Percentiles rank a stretch among this genome's conserved stretches.
Conservation (phyloP, 2,113 vertebrate genomes). For the Rana temporaria region DNA sequence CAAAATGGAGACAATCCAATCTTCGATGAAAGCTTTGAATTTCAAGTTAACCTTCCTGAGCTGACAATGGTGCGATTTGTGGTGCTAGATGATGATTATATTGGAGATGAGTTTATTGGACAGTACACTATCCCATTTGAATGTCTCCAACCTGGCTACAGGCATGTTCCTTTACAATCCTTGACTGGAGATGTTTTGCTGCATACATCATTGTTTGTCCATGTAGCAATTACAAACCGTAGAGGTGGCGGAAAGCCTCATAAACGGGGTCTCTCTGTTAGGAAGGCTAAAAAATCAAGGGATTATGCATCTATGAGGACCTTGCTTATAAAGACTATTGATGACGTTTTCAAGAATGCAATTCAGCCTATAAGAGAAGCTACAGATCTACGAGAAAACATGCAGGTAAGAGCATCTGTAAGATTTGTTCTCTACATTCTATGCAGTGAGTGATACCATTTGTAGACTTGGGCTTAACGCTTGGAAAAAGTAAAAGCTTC, state of each 20-base stretch:
- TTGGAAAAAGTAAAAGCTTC: too few relatives aligned
- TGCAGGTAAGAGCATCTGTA: constrained; percentile 83
- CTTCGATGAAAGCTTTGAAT: constrained; percentile 98
- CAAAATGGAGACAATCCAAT: constrained; percentile 96
- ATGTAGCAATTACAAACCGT: constrained; percentile 96
- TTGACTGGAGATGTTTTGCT: constrained; percentile 89
- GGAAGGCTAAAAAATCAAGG: constrained; percentile 90
- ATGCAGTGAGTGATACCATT: too few relatives aligned
- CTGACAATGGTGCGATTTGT: constrained; percentile 97
- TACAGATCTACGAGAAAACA: constrained; percentile 96
- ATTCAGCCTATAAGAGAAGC: constrained; percentile 89
- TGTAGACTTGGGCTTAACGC: too few relatives aligned
- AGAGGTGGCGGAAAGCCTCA: constrained; percentile 96
- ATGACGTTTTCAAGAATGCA: constrained; percentile 96
- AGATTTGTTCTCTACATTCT: too few relatives aligned
- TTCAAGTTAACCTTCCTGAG: constrained; percentile 96
- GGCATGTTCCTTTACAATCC: constrained; percentile 92
- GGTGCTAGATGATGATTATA: constrained; percentile 96
- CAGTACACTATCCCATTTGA: constrained; percentile 98
- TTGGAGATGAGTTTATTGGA: constrained; percentile 96
- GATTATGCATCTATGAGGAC: constrained; percentile 95
- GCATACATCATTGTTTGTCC: constrained; percentile 92
- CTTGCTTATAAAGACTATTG: constrained; percentile 88
- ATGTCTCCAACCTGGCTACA: constrained; percentile 95
- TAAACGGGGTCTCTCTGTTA: constrained; percentile 93